These are phyloP conservation scores for Thymelicus acteon DNA, from an alignment of 2,888 invertebrate genomes.

Conservation along the genomic window DNA sequence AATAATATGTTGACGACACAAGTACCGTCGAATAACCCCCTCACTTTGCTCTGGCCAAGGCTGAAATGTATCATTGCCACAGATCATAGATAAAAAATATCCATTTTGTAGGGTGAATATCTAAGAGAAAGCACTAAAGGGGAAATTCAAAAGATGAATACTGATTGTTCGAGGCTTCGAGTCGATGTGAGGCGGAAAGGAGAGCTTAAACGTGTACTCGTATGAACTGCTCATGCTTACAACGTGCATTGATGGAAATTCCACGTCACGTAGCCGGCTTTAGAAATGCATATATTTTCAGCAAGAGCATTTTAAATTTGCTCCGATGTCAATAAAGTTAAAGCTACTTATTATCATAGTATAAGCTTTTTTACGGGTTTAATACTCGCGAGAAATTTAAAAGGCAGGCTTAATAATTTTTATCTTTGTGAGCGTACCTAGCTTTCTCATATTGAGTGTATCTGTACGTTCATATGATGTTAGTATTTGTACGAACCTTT, in stretches of 20 bases:
- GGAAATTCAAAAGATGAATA: constrained; percentile 68
- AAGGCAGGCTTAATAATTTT: too few relatives aligned
- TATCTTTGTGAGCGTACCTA: too few relatives aligned
- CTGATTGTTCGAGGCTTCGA: constrained; percentile 57
- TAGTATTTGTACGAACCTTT: too few relatives aligned
- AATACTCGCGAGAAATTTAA: too few relatives aligned
- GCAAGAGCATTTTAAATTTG: constrained; percentile 34
- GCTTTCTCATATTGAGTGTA: too few relatives aligned
- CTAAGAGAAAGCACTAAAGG: constrained; percentile 60
- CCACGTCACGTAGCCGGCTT: constrained; percentile 36
- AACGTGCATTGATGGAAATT: constrained; percentile 37
- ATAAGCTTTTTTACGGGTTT: too few relatives aligned
- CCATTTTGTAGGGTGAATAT: constrained; percentile 54
- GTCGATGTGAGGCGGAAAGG: constrained; percentile 43
- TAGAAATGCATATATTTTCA: constrained; percentile 37
- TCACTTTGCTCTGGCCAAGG: background rate
- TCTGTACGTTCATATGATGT: too few relatives aligned
- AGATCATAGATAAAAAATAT: constrained; percentile 37
- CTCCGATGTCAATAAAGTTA: constrained; percentile 31
- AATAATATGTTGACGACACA: background rate
- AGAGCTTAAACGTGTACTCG: constrained; percentile 37
- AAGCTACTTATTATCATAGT: constrained; percentile 1
- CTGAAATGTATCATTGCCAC: constrained; percentile 21
- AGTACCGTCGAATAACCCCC: background rate
- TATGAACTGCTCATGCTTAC: constrained; percentile 34